Conservation (phyloP, 2,113 vertebrate species). For the Isurus oxyrinchus region DNA sequence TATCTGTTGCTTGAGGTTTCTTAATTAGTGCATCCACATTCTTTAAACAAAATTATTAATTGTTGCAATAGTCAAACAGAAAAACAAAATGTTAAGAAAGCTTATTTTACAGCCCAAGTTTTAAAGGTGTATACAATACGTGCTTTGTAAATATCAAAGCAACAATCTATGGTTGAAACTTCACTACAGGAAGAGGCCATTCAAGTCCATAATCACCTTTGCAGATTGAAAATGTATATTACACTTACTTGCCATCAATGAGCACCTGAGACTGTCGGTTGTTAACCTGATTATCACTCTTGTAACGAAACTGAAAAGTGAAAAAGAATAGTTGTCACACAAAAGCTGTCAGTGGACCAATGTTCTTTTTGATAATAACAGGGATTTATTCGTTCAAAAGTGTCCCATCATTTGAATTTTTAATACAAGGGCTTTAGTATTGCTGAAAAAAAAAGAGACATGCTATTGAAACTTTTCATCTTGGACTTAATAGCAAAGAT, state of each 20-base stretch:
- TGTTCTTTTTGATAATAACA: background rate
- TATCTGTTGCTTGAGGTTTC: background rate
- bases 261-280: conserved; percentile 60
- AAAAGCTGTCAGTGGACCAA: no score
- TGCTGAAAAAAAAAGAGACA: no score
- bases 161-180: background rate
- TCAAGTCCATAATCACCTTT: background rate
- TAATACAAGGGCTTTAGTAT: background rate
- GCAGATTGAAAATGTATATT: background rate
- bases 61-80: background rate
- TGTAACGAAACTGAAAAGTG: conserved; percentile 58
- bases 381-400: background rate
- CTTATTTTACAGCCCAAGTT: background rate
- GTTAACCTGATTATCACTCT: conserved; percentile 60
- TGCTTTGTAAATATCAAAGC: background rate
- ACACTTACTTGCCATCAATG: conserved; percentile 55
- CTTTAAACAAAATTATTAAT: background rate
- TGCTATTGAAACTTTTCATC: no score
- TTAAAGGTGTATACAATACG: background rate
- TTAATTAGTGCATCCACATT: background rate
- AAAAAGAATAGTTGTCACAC: conserved; percentile 31
- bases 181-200: background rate
- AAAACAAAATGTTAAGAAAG: background rate
- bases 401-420: background rate
- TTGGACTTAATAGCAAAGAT: no score